Base-by-base conservation (phyloP, 2,888 invertebrate genomes). In the Acanthosoma haemorrhoidale region DNA sequence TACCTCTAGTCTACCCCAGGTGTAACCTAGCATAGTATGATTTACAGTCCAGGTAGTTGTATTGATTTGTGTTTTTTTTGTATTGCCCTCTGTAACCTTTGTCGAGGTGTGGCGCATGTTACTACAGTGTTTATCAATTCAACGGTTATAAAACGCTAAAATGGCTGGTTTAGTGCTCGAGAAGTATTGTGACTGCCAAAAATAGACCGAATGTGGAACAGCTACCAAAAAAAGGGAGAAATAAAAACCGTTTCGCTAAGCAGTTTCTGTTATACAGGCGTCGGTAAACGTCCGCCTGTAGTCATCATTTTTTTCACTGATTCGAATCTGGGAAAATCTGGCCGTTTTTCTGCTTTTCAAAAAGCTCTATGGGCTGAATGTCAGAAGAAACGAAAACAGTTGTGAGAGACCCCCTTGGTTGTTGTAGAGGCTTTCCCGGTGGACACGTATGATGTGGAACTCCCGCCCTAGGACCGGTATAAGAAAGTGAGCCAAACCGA, bases 361-460 rank as follows among this genome's bases (percentile, higher is more conserved):
- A 1, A 21, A n/a, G 6, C 51, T 51, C n/a, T 25, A 13, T 25
- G 29, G 25, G 29, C 51, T 51, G n/a, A 11, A n/a, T n/a, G n/a
- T n/a, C n/a, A n/a, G n/a, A 51, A 51, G 51, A 51, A 51, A 51
- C 51, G 51, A n/a, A 25, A 25, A 51, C 51, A 51, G 51, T 51
- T 51, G 51, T 11, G 29, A 25, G 3, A 2, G 51, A 21, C 18
- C n/a, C n/a, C n/a, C n/a, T n/a, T n/a, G n/a, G n/a, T n/a, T n/a
- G n/a, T n/a, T n/a, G n/a, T n/a, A 51, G 51, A 25, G 21, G 51
- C 25, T 25, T 25, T 25, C 25, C 51, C 51, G 29, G 21, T 51
- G n/a, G 25, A 25, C 51, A 51, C 51, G 51, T 51, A 51, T 51
- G 25, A 51, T 25, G 51, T 51, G 51, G 51, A 51, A 51, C 51